phyloP scores from a whole-genome alignment of 2,797 vertebrate species.

The Chelon labrosus region DNA sequence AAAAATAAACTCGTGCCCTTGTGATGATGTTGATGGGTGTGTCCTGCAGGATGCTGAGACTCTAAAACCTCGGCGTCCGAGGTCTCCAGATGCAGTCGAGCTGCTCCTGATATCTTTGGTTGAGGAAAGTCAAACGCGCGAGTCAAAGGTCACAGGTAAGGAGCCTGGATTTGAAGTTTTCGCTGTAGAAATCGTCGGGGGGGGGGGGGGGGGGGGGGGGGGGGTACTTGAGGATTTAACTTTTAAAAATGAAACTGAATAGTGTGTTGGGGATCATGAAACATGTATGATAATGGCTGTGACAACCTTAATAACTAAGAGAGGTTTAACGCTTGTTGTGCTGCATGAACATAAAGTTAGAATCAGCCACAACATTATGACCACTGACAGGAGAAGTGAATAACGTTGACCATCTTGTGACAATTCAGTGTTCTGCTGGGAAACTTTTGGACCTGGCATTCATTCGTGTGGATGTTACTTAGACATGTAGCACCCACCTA shows the following conservation, averaged over 20 bases:
- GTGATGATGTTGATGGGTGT: conserved; percentile 78
- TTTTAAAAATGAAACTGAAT: background rate
- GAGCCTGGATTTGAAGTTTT: background rate
- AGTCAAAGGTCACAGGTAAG: conserved; percentile 27
- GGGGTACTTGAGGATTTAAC: background rate
- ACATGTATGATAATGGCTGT: background rate
- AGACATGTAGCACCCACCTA: too few relatives aligned
- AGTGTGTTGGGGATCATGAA: background rate
- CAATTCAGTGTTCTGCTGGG: too few relatives aligned
- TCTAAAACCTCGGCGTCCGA: conserved; percentile 68
- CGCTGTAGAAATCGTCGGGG: background rate
- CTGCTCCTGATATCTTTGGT: conserved; percentile 22
- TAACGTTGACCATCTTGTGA: too few relatives aligned
- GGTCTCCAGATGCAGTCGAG: conserved; percentile 62
- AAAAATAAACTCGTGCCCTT: conserved; percentile 81
- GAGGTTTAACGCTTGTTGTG: too few relatives aligned
- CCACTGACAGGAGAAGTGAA: too few relatives aligned
- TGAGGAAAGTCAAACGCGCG: conserved; percentile 48
- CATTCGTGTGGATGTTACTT: too few relatives aligned
- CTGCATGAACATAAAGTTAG: too few relatives aligned
- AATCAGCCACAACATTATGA: too few relatives aligned
- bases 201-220: too few relatives aligned
- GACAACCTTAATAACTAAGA: too few relatives aligned
- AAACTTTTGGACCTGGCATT: too few relatives aligned
- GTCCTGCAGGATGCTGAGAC: conserved; percentile 77